phyloP scores from a whole-genome alignment of 2,113 vertebrate genomes.

The Neodontobutis hainanensis region DNA sequence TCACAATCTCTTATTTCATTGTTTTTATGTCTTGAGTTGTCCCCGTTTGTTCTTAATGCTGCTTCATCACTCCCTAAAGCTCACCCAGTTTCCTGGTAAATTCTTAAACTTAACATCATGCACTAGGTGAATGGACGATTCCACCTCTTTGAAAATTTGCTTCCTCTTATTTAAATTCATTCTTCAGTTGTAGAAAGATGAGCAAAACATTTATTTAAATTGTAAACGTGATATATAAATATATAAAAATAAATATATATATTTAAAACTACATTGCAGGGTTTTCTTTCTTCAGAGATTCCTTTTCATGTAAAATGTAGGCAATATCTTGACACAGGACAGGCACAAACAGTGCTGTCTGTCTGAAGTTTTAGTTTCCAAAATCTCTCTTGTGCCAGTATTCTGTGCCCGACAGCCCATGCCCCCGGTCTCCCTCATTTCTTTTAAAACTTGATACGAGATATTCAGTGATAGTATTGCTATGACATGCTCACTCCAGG shows the following conservation, averaged over 20 bases:
- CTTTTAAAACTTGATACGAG: conserved; percentile 81
- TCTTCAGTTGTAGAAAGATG: conserved; percentile 72
- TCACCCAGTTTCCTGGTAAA: conserved; percentile 56
- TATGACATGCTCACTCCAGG: conserved; percentile 90
- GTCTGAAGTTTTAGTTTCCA: conserved; percentile 76
- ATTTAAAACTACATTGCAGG: conserved; percentile 79
- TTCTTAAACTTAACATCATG: conserved; percentile 69
- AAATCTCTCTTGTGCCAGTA: conserved; percentile 74
- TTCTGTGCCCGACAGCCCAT: conserved; percentile 62
- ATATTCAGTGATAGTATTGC: conserved; percentile 87
- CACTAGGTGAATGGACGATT: conserved; percentile 62
- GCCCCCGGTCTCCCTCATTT: conserved; percentile 57
- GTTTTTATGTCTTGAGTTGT: conserved; percentile 76
- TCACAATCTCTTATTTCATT: conserved; percentile 33
- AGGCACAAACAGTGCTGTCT: conserved; percentile 48
- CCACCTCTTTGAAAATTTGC: conserved; percentile 66
- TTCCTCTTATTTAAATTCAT: conserved; percentile 77
- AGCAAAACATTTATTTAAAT: conserved; percentile 79
- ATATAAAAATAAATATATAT: conserved; percentile 75
- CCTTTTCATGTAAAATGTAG: conserved; percentile 72
- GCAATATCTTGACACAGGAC: conserved; percentile 81
- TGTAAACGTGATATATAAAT: conserved; percentile 78
- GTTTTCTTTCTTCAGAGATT: conserved; percentile 71
- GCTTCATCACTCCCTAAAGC: conserved; percentile 66
- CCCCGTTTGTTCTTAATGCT: conserved; percentile 80